A percentile compares a stretch with the other conserved stretches of the same genome.
phyloP scores from a whole-genome alignment of 2,797 vertebrate species.

The Sphaeramia orbicularis region DNA sequence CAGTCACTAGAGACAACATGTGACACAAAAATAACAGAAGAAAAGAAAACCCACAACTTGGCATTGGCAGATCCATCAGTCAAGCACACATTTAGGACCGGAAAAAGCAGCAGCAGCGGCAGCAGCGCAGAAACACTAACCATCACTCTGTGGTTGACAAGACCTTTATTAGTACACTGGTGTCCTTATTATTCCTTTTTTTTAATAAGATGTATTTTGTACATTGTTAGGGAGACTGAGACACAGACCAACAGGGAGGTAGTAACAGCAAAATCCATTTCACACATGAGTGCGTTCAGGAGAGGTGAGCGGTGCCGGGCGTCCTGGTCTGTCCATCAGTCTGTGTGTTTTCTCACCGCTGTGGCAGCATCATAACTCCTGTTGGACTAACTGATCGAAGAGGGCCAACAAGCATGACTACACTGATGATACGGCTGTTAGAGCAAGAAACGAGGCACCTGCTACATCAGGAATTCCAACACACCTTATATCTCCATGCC shows the following conservation, averaged over 20 bases:
- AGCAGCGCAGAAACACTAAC: slow-evolving; percentile 26
- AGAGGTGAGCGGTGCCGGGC: slow-evolving; percentile 60
- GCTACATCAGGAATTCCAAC: slow-evolving; percentile 13
- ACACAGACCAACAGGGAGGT: slow-evolving; percentile 42
- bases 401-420: slow-evolving; percentile 41
- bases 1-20: slow-evolving; percentile 24
- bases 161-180: slow-evolving; percentile 49
- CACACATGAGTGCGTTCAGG: slow-evolving; percentile 71
- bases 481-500: slow-evolving; percentile 8
- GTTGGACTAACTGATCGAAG: slow-evolving; percentile 46
- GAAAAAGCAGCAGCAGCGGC: slow-evolving; percentile 12
- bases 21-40: neutral
- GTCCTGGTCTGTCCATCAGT: slow-evolving; percentile 74
- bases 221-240: slow-evolving; percentile 15
- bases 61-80: slow-evolving; percentile 48
- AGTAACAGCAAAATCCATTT: slow-evolving; percentile 81
- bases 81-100: slow-evolving; percentile 42
- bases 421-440: slow-evolving; percentile 53
- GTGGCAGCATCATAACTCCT: slow-evolving; percentile 52
- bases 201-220: slow-evolving; percentile 32
- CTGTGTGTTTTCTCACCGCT: neutral
- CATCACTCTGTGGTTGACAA: slow-evolving; percentile 65
- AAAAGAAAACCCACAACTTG: slow-evolving; percentile 39
- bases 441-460: slow-evolving; percentile 46
- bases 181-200: slow-evolving; percentile 41